Percentiles rank a stretch among this genome's conserved stretches.
phyloP scores from a whole-genome alignment of 2,113 vertebrate genomes.

The Tragelaphus imberbis region DNA sequence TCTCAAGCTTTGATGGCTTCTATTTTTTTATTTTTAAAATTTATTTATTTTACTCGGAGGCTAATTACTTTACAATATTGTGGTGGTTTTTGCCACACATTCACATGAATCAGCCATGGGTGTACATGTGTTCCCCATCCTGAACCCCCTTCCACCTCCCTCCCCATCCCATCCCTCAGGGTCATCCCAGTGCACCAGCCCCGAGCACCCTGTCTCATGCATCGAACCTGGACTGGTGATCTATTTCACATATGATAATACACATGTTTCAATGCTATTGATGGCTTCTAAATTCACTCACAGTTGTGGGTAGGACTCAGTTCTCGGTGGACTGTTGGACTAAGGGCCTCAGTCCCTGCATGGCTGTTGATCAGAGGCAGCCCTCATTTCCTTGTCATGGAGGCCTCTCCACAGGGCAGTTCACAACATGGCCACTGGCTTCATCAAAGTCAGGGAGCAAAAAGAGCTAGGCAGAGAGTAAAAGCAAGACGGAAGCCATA shows the following conservation, averaged over 20 bases:
- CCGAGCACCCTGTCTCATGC: background rate
- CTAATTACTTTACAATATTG: background rate
- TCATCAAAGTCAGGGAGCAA: background rate
- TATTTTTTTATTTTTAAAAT: background rate
- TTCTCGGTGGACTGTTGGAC: background rate
- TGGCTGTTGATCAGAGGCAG: constrained; percentile 2
- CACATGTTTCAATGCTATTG: background rate
- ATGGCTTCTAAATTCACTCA: background rate
- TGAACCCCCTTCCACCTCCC: background rate
- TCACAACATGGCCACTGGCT: background rate
- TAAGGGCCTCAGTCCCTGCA: background rate
- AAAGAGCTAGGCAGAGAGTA: background rate
- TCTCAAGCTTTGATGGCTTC: background rate
- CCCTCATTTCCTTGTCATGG: background rate
- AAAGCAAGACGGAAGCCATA: background rate
- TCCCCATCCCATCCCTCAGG: background rate
- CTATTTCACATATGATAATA: background rate
- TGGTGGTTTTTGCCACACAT: background rate
- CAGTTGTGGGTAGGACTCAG: background rate
- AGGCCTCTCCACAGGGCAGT: background rate
- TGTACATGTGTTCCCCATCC: background rate
- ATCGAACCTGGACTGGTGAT: background rate
- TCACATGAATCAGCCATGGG: background rate
- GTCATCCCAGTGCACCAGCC: background rate
- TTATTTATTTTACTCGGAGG: background rate